Percentiles rank a stretch among this genome's conserved stretches.
Conservation (phyloP, 2,113 vertebrate species). For the Callipepla squamata region DNA sequence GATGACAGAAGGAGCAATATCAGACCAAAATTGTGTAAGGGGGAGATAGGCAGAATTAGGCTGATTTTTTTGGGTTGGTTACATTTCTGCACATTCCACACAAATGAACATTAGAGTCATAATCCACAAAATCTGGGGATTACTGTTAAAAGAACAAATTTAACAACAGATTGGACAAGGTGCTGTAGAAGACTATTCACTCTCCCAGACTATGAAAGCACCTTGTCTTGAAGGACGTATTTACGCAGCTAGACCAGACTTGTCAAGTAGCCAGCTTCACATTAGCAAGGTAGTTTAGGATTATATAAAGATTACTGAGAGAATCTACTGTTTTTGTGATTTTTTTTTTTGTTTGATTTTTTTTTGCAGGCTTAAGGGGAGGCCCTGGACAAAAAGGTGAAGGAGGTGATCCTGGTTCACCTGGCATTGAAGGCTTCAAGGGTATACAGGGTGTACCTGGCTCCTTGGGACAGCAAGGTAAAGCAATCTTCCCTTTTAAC, state of each 20-base stretch:
- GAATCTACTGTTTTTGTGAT: not conserved
- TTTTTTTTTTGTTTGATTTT: not conserved
- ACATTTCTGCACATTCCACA: not conserved
- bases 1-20: not conserved
- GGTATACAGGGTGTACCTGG: slow-evolving; percentile 83
- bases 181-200: not conserved
- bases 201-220: not conserved
- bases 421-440: slow-evolving; percentile 84
- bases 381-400: slow-evolving; percentile 73
- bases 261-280: not conserved
- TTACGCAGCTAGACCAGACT: not conserved
- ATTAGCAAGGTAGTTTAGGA: not conserved
- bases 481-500: not conserved
- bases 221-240: not conserved
- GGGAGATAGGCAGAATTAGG: not conserved
- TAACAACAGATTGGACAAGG: not conserved
- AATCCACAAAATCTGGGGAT: not conserved
- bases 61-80: not conserved
- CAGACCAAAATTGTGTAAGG: not conserved
- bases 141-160: not conserved
- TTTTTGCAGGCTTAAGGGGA: slow-evolving; percentile 75
- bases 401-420: slow-evolving; percentile 82
- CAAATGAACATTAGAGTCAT: not conserved
- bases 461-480: slow-evolving; percentile 80
- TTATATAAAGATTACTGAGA: not conserved